Percentiles rank a stretch among this genome's conserved stretches.
These are phyloP conservation scores for Prunella himalayana DNA, from an alignment of 2,113 vertebrate genomes.

Conservation along the genomic window DNA sequence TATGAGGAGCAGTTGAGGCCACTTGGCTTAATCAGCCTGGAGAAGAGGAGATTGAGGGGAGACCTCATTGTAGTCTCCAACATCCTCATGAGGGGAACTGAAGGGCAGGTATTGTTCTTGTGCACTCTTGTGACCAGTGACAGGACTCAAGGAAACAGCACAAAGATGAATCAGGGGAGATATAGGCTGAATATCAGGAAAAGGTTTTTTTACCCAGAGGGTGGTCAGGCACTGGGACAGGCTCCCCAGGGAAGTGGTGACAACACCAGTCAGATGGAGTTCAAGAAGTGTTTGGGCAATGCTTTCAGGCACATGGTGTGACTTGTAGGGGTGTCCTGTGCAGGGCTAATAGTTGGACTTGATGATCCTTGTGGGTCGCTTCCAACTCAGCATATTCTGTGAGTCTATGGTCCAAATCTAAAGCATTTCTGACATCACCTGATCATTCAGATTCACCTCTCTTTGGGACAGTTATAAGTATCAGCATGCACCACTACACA, in stretches of 20 bases:
- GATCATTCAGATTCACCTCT: background rate
- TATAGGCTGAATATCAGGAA: background rate
- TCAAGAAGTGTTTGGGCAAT: background rate
- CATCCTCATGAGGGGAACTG: background rate
- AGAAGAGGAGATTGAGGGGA: background rate
- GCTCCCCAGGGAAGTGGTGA: background rate
- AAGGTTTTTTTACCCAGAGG: background rate
- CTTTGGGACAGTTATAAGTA: background rate
- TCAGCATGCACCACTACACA: background rate
- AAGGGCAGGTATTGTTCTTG: background rate
- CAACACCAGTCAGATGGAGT: background rate
- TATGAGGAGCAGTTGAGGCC: background rate
- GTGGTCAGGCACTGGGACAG: background rate
- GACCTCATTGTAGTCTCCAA: background rate
- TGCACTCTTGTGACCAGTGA: background rate
- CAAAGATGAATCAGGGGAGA: background rate
- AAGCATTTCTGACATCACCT: background rate
- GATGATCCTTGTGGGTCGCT: background rate
- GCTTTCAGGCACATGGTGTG: background rate
- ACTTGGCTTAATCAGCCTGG: background rate
- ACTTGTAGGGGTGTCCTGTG: background rate
- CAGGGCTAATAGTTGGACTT: background rate
- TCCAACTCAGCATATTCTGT: background rate
- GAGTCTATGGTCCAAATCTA: background rate
- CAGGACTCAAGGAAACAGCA: background rate